A percentile compares a stretch with the other conserved stretches of the same genome.
Conservation (phyloP, 2,113 vertebrate genomes). For the Ginglymostoma cirratum region DNA sequence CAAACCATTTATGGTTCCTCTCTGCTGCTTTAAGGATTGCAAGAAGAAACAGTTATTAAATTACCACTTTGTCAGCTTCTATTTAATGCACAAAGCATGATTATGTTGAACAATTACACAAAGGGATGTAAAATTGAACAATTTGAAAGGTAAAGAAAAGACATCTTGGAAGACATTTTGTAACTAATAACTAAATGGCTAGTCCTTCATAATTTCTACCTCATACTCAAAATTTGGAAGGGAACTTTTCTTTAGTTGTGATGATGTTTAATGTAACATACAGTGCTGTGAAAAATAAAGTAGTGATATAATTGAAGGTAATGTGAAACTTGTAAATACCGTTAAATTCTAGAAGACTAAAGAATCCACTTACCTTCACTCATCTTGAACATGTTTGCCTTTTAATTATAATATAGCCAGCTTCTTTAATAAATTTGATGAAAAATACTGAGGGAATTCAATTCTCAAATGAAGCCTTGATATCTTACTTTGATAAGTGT, state of each 20-base stretch:
- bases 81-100: background rate
- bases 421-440: background rate
- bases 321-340: background rate
- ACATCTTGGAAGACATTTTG: background rate
- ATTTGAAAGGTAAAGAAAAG: background rate
- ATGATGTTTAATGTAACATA: background rate
- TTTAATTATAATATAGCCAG: background rate
- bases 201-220: background rate
- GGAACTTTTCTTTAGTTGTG: background rate
- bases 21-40: background rate
- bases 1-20: background rate
- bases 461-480: background rate
- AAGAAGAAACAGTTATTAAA: background rate
- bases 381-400: background rate
- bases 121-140: background rate
- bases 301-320: background rate
- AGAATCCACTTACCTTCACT: background rate
- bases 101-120: background rate
- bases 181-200: background rate
- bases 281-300: background rate
- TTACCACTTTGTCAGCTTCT: background rate
- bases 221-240: background rate
- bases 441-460: background rate
- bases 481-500: conserved; percentile 58
- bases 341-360: background rate